Base-by-base conservation (phyloP, 1,140 invertebrate species). In the Heliothis subflexa region DNA sequence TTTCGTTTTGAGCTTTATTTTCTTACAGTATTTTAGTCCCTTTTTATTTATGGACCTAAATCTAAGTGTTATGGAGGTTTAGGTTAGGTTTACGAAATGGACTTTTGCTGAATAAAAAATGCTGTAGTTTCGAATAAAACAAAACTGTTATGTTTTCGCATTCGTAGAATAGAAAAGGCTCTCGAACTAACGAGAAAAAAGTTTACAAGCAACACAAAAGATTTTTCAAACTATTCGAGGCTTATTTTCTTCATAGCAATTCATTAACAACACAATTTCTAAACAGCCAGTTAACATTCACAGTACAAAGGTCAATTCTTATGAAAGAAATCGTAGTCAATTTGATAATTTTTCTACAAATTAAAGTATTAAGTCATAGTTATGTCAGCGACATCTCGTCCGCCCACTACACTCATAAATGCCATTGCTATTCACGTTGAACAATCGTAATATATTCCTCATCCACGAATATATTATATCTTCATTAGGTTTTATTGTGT, bases 401-500 rank as follows among this genome's bases (percentile, higher is more conserved):
- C 73, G 59, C 73, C 73, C 28, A 76, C 73, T 14, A 11, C 1
- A 9, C 47, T 76, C 59, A 64, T 76, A 64, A 76, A 76, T 64
- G 49, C 13, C 10, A 50, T 52, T 50, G 14, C 61, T 33, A 62
- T 62, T 25, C 55, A 59, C 55, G 47, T 50, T 70, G 18, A 64
- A 76, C 73, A 76, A 76, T 76, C 45, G n/a, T 76, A 76, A 76
- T 76, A 50, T 76, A 76, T 76, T 64, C 73, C 10, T 25, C 66
- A 50, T 9, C 33, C 9, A 28, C 66, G 73, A 64, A 76, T 76
- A 76, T 49, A 76, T 76, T 76, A 76, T 76, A 76, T 76, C 73
- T 62, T 76, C 73, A 76, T 76, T 76, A 76, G 50, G 59, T 76
- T 76, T 76, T 76, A 76, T 76, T 76, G 71, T 73, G 70, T 72